Percentiles rank a stretch among this genome's conserved stretches.
Evolutionary conservation across 1,140 invertebrate genomes (phyloP).

Genomic region (Coboldia fuscipes): DNA sequence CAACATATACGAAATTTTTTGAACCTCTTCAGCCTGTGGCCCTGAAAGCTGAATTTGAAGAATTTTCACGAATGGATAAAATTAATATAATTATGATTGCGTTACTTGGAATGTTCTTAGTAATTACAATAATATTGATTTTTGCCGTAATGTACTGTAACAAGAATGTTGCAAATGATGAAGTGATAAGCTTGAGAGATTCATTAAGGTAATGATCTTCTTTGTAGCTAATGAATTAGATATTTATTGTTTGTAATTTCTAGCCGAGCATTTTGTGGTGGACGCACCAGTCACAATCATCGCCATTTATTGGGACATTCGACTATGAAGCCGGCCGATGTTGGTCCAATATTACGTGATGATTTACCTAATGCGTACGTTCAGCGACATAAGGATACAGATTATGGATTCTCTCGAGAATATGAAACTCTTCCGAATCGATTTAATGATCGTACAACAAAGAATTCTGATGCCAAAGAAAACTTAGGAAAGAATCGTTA

Average conservation of each 20-base stretch:
- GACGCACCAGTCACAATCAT: constrained; percentile 14
- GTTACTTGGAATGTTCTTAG: too few relatives aligned
- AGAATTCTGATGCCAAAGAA: constrained; percentile 68
- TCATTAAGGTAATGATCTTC: constrained; percentile 31
- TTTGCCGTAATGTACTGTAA: too few relatives aligned
- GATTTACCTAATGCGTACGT: constrained; percentile 51
- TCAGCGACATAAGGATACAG: constrained; percentile 62
- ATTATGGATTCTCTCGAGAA: constrained; percentile 73
- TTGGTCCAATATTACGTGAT: constrained; percentile 50
- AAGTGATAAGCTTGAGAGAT: constrained; percentile 46
- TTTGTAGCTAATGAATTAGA: neutral
- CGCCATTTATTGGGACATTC: constrained; percentile 16
- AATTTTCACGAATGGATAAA: too few relatives aligned
- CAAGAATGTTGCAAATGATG: constrained; percentile 47
- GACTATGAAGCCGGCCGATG: constrained; percentile 47
- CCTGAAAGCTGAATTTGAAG: too few relatives aligned
- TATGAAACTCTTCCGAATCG: constrained; percentile 69
- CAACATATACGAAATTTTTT: constrained; percentile 33
- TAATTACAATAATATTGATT: too few relatives aligned
- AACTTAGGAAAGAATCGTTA: constrained; percentile 75
- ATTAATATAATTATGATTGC: too few relatives aligned
- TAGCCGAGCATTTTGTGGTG: constrained; percentile 15
- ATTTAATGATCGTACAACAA: constrained; percentile 66
- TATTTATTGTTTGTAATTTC: neutral
- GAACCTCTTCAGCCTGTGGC: constrained; percentile 27